These are phyloP conservation scores for Drosophila littoralis DNA, from an alignment of 1,140 invertebrate species.

Conservation along the genomic window DNA sequence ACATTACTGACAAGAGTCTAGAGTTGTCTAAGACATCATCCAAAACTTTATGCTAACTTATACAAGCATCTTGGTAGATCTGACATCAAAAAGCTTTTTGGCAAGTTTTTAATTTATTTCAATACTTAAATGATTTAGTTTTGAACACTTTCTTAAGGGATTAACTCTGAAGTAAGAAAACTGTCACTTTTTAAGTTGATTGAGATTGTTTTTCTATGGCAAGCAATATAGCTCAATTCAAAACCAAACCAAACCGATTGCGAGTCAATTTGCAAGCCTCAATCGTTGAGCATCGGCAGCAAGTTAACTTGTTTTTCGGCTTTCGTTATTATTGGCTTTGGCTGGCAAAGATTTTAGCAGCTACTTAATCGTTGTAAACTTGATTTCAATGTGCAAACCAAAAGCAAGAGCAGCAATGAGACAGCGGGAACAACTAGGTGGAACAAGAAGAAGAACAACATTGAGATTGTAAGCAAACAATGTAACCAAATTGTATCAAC, in stretches of 20 bases:
- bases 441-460: slow-evolving; percentile 48
- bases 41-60: too few relatives aligned
- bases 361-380: slow-evolving; percentile 77
- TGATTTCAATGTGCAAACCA: slow-evolving; percentile 58
- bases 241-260: neutral
- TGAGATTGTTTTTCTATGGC: neutral
- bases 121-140: neutral
- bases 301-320: slow-evolving; percentile 1
- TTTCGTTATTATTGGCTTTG: slow-evolving; percentile 50
- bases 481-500: slow-evolving; percentile 82
- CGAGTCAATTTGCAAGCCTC: neutral
- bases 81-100: too few relatives aligned
- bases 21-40: too few relatives aligned
- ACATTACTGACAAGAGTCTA: too few relatives aligned
- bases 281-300: neutral
- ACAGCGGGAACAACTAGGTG: slow-evolving; percentile 5
- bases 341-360: slow-evolving; percentile 57
- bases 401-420: slow-evolving; percentile 30
- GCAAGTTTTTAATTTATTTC: neutral
- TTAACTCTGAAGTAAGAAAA: neutral
- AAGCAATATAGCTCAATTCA: neutral
- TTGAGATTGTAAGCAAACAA: slow-evolving; percentile 80
- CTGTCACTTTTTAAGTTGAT: neutral
- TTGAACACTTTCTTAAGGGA: too few relatives aligned
- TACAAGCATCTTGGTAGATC: too few relatives aligned